phyloP scores from a whole-genome alignment of 92 coral and sea anemone genomes.

The Parazoanthus atlanticus region DNA sequence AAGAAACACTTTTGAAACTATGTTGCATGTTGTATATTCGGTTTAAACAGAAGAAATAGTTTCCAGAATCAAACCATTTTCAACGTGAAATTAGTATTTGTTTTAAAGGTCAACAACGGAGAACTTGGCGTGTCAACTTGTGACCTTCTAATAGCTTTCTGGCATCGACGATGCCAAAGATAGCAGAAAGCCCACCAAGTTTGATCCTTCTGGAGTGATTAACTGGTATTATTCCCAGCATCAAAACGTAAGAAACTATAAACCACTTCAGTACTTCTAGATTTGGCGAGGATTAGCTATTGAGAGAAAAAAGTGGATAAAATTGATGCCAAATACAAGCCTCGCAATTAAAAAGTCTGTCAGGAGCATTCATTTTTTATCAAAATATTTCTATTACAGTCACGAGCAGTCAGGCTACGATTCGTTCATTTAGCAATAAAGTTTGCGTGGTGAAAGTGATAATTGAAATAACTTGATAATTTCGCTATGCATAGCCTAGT shows the following conservation, averaged over 20 bases:
- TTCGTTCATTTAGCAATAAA: too few species aligned
- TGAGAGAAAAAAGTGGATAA: background rate
- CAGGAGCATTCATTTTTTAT: too few species aligned
- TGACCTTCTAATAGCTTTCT: background rate
- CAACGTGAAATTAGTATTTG: background rate
- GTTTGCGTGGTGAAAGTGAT: too few species aligned
- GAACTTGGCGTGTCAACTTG: background rate
- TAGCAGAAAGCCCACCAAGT: background rate
- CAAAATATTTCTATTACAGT: too few species aligned
- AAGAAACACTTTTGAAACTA: background rate
- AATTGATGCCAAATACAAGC: background rate
- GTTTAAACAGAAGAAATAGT: background rate
- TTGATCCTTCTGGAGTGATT: background rate
- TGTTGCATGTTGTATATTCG: background rate
- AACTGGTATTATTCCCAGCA: too few species aligned
- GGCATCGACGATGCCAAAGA: background rate
- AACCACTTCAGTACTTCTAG: background rate
- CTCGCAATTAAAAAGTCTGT: too few species aligned
- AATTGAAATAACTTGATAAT: too few species aligned
- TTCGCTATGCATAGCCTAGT: too few species aligned
- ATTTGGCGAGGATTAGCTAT: background rate
- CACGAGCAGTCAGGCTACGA: too few species aligned
- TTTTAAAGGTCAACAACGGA: constrained; percentile 21
- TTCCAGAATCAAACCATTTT: background rate
- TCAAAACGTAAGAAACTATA: background rate